These are phyloP conservation scores for Sebastes minor DNA, from an alignment of 2,797 vertebrate species.

Conservation along the genomic window DNA sequence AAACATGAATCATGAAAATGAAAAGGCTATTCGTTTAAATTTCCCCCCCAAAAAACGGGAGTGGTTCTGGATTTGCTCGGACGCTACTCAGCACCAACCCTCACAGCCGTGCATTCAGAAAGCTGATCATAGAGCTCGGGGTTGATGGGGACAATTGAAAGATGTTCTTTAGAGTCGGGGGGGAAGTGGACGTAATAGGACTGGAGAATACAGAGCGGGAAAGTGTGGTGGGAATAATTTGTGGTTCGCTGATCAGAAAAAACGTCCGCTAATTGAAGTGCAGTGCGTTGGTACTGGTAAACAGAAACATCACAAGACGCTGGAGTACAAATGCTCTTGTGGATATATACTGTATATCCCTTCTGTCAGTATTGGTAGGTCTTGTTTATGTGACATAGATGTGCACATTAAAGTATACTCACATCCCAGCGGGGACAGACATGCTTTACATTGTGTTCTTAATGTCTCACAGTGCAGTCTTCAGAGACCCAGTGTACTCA, in stretches of 20 bases:
- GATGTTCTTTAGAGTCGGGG: conserved; percentile 62
- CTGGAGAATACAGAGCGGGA: conserved; percentile 53
- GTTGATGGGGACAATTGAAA: conserved; percentile 75
- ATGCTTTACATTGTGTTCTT: conserved; percentile 74
- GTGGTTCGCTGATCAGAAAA: conserved; percentile 46
- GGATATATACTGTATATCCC: conserved; percentile 52
- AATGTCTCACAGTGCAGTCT: conserved; percentile 84
- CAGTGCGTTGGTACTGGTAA: conserved; percentile 65
- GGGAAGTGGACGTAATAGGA: conserved; percentile 55
- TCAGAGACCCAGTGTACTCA: conserved; percentile 80
- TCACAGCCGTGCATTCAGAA: conserved; percentile 63
- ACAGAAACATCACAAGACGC: conserved; percentile 71
- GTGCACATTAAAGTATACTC: conserved; percentile 76
- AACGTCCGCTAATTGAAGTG: conserved; percentile 62
- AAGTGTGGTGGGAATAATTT: conserved; percentile 65
- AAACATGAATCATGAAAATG: conserved; percentile 53
- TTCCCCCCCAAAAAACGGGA: conserved; percentile 28
- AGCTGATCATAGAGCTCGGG: conserved; percentile 79
- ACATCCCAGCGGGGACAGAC: conserved; percentile 74
- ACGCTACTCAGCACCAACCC: conserved; percentile 71
- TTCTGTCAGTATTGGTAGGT: conserved; percentile 58
- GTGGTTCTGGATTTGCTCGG: conserved; percentile 45
- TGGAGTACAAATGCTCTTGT: conserved; percentile 65
- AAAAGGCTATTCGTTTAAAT: conserved; percentile 39
- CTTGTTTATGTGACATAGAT: conserved; percentile 72